Conservation (phyloP, 2,797 vertebrate species). For the Huso huso region DNA sequence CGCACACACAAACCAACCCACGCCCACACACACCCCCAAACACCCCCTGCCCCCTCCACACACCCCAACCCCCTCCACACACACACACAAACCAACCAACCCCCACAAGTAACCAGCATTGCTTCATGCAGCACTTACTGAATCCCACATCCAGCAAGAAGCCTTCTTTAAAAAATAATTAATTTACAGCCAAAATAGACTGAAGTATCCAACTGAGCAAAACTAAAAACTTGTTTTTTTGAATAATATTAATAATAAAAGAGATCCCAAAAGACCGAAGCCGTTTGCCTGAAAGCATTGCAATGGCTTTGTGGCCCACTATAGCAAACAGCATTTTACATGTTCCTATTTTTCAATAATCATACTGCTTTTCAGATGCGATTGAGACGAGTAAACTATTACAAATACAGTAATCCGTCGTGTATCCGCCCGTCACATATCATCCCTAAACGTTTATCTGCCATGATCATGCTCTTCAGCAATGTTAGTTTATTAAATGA, state of each 20-base stretch:
- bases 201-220: slow-evolving; percentile 69
- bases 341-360: slow-evolving; percentile 50
- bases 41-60: too few relatives aligned
- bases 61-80: too few relatives aligned
- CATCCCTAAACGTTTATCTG: too few relatives aligned
- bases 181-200: slow-evolving; percentile 78
- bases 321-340: slow-evolving; percentile 43
- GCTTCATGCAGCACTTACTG: slow-evolving; percentile 26
- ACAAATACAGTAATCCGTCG: slow-evolving; percentile 13
- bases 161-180: slow-evolving; percentile 73
- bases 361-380: slow-evolving; percentile 42
- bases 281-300: slow-evolving; percentile 46
- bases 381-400: slow-evolving; percentile 40
- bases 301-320: slow-evolving; percentile 50
- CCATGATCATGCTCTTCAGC: too few relatives aligned
- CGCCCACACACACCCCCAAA: too few relatives aligned
- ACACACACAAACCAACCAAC: too few relatives aligned
- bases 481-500: too few relatives aligned
- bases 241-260: slow-evolving; percentile 73
- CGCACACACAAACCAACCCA: too few relatives aligned
- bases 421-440: too few relatives aligned
- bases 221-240: slow-evolving; percentile 65
- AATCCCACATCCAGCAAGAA: slow-evolving; percentile 55
- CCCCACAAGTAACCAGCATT: slow-evolving; percentile 34
- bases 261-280: slow-evolving; percentile 41